These are phyloP conservation scores for Tuta absoluta DNA, from an alignment of 2,888 invertebrate genomes.

Conservation along the genomic window DNA sequence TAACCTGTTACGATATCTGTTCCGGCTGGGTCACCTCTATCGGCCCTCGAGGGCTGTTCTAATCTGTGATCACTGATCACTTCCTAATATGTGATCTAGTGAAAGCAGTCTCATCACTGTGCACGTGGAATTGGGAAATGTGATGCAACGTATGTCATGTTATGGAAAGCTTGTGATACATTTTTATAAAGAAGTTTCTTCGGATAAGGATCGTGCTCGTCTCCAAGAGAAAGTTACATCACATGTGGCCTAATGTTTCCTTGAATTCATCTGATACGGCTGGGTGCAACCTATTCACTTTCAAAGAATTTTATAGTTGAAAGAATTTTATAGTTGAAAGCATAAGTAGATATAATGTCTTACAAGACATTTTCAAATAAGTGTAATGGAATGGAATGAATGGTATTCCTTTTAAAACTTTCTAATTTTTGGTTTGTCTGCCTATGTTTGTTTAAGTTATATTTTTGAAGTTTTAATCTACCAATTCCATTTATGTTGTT, in stretches of 20 bases:
- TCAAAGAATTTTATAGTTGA: conserved; percentile 20
- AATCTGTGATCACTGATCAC: conserved; percentile 41
- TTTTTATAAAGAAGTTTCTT: conserved; percentile 12
- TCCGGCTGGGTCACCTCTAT: conserved; percentile 16
- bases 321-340: conserved; percentile 17
- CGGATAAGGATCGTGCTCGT: conserved; percentile 35
- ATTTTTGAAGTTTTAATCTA: no score
- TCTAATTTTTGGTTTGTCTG: no score
- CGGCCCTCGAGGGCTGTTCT: conserved; percentile 2
- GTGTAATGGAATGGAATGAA: neutral
- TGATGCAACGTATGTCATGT: conserved; percentile 17
- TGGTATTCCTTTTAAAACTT: neutral
- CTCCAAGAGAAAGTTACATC: conserved; percentile 32
- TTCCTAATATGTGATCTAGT: conserved; percentile 55
- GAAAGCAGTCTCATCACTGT: conserved; percentile 46
- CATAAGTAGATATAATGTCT: conserved; percentile 7
- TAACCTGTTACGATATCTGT: conserved; percentile 14
- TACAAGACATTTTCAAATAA: neutral
- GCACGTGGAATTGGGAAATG: neutral
- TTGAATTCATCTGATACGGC: conserved; percentile 16
- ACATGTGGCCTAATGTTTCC: conserved; percentile 9
- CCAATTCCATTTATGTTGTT: no score
- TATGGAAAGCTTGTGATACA: conserved; percentile 3
- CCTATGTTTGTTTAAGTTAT: no score
- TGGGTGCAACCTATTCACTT: conserved; percentile 16